These are phyloP conservation scores for Sarotherodon lohbergeri DNA, from an alignment of 2,113 vertebrate genomes.

Conservation along the genomic window DNA sequence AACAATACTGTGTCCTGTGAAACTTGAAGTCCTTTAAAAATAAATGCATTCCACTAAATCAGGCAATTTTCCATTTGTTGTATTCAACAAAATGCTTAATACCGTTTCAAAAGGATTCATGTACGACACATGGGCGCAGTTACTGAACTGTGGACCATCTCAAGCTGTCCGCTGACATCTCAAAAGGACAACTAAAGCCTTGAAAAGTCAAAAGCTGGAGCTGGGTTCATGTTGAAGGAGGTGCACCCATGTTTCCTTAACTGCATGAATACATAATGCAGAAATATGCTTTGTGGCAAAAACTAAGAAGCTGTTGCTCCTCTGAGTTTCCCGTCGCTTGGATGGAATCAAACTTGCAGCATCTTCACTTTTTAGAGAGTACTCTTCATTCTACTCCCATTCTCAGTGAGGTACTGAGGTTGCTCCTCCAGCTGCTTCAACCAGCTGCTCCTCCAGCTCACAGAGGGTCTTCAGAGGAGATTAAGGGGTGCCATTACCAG, in stretches of 20 bases:
- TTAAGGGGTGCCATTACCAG: background rate
- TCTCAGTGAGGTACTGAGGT: background rate
- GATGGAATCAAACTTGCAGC: background rate
- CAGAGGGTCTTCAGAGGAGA: background rate
- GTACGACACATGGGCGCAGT: background rate
- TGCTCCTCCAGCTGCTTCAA: background rate
- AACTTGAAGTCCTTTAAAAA: background rate
- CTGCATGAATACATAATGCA: background rate
- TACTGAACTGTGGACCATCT: background rate
- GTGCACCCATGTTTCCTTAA: background rate
- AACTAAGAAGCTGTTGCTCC: background rate
- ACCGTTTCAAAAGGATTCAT: background rate
- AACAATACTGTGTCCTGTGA: background rate
- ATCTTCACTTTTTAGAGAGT: background rate
- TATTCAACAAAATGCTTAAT: background rate
- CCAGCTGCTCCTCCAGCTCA: background rate
- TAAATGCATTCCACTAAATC: background rate
- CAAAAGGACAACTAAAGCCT: background rate
- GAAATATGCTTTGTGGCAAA: background rate
- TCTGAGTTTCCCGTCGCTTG: background rate
- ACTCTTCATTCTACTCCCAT: background rate
- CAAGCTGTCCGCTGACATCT: background rate
- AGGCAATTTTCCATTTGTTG: background rate
- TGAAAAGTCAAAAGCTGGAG: background rate
- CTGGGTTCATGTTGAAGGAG: fast-evolving